Evolutionary conservation across 2,888 invertebrate species (phyloP).

Genomic region (Maniola hyperantus): DNA sequence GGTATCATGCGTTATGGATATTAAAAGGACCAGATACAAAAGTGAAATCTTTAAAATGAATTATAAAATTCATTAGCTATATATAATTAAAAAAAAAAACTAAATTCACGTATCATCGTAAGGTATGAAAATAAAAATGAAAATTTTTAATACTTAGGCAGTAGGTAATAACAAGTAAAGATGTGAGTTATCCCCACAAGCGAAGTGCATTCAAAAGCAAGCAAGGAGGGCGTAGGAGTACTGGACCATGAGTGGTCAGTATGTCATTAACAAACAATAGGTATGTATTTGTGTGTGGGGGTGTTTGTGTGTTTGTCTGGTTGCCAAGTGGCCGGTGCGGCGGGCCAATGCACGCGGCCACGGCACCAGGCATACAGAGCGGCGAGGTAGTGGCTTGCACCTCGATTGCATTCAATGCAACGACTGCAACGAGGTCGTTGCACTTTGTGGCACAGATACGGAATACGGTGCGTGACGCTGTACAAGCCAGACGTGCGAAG

Average conservation of each 20-base stretch:
- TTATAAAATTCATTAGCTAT: too few relatives aligned
- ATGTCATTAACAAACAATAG: constrained; percentile 9
- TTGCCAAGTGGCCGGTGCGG: constrained; percentile 77
- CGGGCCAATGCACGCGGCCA: constrained; percentile 65
- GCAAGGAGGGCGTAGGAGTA: not conserved
- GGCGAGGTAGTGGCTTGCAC: constrained; percentile 45
- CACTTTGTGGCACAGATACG: constrained; percentile 33
- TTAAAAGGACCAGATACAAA: too few relatives aligned
- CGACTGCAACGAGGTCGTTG: constrained; percentile 44
- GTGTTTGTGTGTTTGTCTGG: constrained; percentile 57
- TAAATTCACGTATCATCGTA: too few relatives aligned
- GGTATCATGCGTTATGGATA: too few relatives aligned
- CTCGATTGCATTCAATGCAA: constrained; percentile 46
- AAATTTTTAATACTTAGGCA: too few relatives aligned
- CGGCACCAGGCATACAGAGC: constrained; percentile 68
- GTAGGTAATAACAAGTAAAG: not conserved
- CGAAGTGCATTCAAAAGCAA: constrained; percentile 8
- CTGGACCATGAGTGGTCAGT: constrained; percentile 22
- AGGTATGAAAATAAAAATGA: too few relatives aligned
- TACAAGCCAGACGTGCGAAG: not conserved
- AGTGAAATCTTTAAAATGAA: too few relatives aligned
- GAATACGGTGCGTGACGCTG: constrained; percentile 10
- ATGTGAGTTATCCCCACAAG: not conserved
- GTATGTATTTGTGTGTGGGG: constrained; percentile 24
- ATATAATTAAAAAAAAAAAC: too few relatives aligned